Evolutionary conservation across 2,113 vertebrate species (phyloP).

Genomic region (Phylloscopus whistleri): DNA sequence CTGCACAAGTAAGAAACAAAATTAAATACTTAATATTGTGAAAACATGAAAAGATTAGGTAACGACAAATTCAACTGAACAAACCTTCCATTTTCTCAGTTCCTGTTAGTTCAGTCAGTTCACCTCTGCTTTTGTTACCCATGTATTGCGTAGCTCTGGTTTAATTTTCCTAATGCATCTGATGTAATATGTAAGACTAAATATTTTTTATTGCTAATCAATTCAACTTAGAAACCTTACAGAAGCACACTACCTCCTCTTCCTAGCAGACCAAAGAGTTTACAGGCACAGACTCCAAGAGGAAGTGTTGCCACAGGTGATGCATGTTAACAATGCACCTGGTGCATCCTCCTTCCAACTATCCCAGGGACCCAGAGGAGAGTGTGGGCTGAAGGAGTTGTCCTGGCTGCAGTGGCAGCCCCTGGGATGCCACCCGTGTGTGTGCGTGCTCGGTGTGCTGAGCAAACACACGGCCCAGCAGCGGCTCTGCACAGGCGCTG

Average conservation of each 20-base stretch:
- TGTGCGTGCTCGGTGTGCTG: neutral
- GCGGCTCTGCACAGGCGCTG: neutral
- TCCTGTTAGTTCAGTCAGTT: neutral
- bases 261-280: neutral
- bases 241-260: neutral
- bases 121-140: neutral
- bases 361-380: no score
- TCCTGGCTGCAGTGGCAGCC: neutral
- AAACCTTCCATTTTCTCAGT: slow-evolving; percentile 9
- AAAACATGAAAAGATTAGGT: neutral
- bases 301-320: neutral
- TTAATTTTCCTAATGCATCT: neutral
- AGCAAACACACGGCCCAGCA: neutral
- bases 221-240: neutral
- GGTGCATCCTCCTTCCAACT: neutral
- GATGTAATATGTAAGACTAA: neutral
- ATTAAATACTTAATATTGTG: neutral
- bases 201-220: neutral
- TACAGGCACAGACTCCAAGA: neutral
- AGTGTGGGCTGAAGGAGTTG: neutral
- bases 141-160: neutral
- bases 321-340: neutral
- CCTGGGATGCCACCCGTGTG: no score
- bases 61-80: neutral
- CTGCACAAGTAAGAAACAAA: neutral